Evolutionary conservation across 1,140 invertebrate species (phyloP).

Genomic region (Brachionus rotundiformis): DNA sequence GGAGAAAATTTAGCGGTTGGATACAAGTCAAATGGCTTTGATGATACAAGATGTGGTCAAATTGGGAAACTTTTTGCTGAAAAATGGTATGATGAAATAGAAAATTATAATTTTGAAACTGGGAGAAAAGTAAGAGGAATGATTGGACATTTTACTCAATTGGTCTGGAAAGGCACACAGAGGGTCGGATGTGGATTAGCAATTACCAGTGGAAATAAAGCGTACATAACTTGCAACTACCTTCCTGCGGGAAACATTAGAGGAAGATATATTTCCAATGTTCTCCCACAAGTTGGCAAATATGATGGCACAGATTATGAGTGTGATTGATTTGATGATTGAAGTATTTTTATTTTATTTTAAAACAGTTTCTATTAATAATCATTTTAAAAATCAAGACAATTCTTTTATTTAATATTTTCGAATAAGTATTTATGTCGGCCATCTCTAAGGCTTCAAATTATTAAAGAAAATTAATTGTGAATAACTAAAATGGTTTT

Average conservation of each 20-base stretch:
- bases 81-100: conserved; percentile 18
- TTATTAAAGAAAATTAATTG: too few species aligned
- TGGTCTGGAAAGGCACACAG: conserved; percentile 35
- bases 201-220: neutral
- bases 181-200: conserved; percentile 38
- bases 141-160: conserved; percentile 47
- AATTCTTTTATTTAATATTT: too few species aligned
- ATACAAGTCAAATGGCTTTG: neutral
- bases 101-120: neutral
- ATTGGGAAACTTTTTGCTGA: neutral
- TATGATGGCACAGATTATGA: neutral
- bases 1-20: conserved; percentile 1
- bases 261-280: conserved; percentile 12
- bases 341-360: neutral
- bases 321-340: neutral
- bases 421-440: too few species aligned
- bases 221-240: conserved; percentile 22
- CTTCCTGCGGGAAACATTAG: neutral
- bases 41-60: neutral
- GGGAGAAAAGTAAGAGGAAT: neutral
- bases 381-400: too few species aligned
- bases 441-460: too few species aligned
- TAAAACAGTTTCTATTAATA: too few species aligned
- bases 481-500: too few species aligned
- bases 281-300: conserved; percentile 63